Evolutionary conservation across 2,113 vertebrate species (phyloP), one percentile per base, ranked within the genome.

Genomic region (Elachura formosa): DNA sequence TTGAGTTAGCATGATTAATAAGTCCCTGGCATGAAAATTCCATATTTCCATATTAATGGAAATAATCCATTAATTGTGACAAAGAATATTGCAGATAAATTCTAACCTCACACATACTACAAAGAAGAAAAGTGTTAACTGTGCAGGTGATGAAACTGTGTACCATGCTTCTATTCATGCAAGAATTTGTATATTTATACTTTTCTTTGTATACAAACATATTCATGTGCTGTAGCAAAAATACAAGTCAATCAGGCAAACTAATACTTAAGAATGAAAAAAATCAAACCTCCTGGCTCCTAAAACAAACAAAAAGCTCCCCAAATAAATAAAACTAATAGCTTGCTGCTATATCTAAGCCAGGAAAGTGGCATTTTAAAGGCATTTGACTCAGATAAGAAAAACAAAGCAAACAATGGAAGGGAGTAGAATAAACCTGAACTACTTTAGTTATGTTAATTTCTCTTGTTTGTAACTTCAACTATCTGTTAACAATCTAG

Each of bases 211-310:
- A 41, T 24, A 43, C 5, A 41, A 21, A 43, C 5, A 17, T 26
- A 22, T 0, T 1, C 5, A 55, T 33, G 26, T 14, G 14, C 10
- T 63, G 23, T 10, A 56, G 4, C 7, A 85, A 59, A 88, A 36
- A 26, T 43, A 11, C 8, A 59, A 59, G 38, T 69, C 25, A 56
- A 10, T 5, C 4, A 38, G 16, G 5, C 10, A 9, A 87, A 21
- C 8, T 25, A 76, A n/a, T 26, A 54, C 10, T 62, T 16, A 76
- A 48, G 3, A 52, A 15, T 26, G 13, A 56, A 54, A 82, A 26
- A 51, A 4, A 58, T 22, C 40, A 31, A 40, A 38, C 8, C 0
- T 1, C 5, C 13, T 19, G 0, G 0, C 4, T 23, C 22, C 11
- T 46, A 46, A 46, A 45, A 15, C 11, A 45, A 77, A 38, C 11